A percentile compares a stretch with the other conserved stretches of the same genome.
Evolutionary conservation across 2,888 invertebrate genomes (phyloP).

Genomic region (Xestia c-nigrum): DNA sequence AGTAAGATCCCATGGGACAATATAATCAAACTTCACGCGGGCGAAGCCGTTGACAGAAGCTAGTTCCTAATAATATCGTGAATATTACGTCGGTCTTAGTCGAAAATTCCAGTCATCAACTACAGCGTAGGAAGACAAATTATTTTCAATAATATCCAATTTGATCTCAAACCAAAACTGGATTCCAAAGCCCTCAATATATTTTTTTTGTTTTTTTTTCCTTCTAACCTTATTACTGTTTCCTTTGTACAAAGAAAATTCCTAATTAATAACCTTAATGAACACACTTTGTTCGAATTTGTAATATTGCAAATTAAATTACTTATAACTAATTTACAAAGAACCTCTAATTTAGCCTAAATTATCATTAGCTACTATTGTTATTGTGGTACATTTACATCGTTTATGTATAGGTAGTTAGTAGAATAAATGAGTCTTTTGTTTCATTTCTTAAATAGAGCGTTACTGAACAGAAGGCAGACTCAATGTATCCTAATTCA

Average conservation of each 20-base stretch:
- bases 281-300: conserved; percentile 18
- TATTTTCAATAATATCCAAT: background rate
- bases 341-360: background rate
- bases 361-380: background rate
- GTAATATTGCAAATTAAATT: conserved; percentile 11
- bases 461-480: background rate
- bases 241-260: conserved; percentile 19
- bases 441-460: background rate
- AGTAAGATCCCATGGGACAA: too few species aligned
- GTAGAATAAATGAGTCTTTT: background rate
- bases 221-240: background rate
- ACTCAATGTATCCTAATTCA: background rate
- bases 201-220: background rate
- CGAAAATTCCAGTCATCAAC: background rate
- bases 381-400: background rate
- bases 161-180: background rate
- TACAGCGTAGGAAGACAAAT: background rate
- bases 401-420: background rate
- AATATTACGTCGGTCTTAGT: background rate
- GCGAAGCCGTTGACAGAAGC: too few species aligned
- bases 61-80: too few species aligned
- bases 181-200: background rate
- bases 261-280: conserved; percentile 18
- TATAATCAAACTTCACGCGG: too few species aligned
- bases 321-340: background rate